Base-by-base conservation (phyloP, 2,888 invertebrate species). In the Dusona sp. region DNA sequence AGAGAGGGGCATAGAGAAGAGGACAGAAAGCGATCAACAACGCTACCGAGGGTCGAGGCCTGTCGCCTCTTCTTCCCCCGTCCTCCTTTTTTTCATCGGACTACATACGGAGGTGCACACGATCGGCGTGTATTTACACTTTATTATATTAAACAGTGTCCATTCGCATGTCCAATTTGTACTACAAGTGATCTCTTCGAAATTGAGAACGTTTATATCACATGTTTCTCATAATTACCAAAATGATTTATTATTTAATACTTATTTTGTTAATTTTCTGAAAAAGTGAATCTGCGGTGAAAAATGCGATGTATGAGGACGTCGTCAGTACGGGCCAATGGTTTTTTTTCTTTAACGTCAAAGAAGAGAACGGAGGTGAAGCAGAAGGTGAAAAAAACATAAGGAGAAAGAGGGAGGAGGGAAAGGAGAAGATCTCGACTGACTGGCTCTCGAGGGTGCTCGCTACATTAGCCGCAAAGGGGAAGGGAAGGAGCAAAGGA, bases 401-500 rank as follows among this genome's bases (percentile, higher is more conserved):
- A 68, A 64, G 78, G 70, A 42, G 64, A 11, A 42, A 11, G 42
- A 61, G 61, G 51, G 48, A 54, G 16, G 22, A 48, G 36, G 38
- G 38, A 65, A 9, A 73, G 73, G 65, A 81, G 65, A 48, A 64
- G 36, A 79, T 73, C 83, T 83, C 83, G 83, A 70, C 75, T 57
- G 82, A 85, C 77, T 87, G 81, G 83, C 48, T 67, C 78, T 82
- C 79, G 85, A 86, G 85, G 87, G 85, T 83, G 85, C 84, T 85
- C 78, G 89, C 86, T 90, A 90, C 91, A 92, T 92, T 91, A 92
- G 90, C 90, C 89, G 89, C 90, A 85, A 89, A 89, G 87, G 90
- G 88, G 51, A 9, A 19, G 54, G 33, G 4, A 36, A 38, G 54
- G 54, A 33, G 57, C 3, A 11, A 54, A 42, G 70, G 29, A 48